Conservation (phyloP, 2,113 vertebrate genomes). For the Pangasianodon gigas region DNA sequence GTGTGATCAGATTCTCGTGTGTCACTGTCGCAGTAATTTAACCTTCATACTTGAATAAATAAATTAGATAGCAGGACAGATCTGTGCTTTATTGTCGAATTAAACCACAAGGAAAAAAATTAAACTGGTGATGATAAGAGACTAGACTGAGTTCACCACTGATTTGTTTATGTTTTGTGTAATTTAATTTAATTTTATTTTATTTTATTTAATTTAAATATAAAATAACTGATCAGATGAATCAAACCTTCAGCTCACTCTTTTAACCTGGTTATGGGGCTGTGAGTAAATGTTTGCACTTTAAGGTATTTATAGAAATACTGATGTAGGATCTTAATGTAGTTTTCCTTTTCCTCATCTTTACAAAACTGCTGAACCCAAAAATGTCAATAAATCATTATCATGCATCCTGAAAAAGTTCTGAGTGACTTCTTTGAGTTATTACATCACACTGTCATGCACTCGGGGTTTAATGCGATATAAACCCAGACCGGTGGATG, state of each 20-base stretch:
- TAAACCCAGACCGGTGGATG: neutral
- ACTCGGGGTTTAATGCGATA: neutral
- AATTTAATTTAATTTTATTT: neutral
- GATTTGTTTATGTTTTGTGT: no score
- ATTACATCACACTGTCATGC: neutral
- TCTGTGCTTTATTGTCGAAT: neutral
- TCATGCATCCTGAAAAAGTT: conserved; percentile 24
- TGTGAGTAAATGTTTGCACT: conserved; percentile 38
- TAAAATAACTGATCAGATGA: neutral
- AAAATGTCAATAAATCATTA: conserved; percentile 33
- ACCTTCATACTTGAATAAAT: conserved; percentile 31
- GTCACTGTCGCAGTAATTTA: neutral
- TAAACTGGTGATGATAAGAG: neutral
- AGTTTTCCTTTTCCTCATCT: conserved; percentile 17
- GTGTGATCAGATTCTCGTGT: neutral
- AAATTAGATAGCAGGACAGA: neutral
- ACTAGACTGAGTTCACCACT: no score
- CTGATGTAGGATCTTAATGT: conserved; percentile 1
- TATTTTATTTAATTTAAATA: no score
- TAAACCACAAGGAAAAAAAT: neutral
- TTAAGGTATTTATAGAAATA: conserved; percentile 30
- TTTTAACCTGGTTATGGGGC: neutral
- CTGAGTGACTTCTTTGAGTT: neutral
- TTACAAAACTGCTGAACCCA: conserved; percentile 17
- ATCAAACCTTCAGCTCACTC: conserved; percentile 12